Evolutionary conservation across 2,797 vertebrate species (phyloP).

Genomic region (Threskiornis aethiopicus): DNA sequence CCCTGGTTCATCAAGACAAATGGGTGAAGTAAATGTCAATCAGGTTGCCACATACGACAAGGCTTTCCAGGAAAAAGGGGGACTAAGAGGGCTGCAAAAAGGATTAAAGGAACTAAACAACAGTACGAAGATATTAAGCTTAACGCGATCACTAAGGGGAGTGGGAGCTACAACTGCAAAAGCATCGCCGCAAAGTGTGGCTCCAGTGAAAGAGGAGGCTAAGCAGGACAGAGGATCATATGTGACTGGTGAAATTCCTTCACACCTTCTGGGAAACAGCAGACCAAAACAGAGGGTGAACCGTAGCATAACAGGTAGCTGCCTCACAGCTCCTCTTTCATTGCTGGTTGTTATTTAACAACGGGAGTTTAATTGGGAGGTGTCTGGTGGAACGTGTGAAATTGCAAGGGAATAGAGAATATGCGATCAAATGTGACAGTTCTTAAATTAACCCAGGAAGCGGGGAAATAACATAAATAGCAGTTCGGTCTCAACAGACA

Average conservation of each 20-base stretch:
- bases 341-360: background rate
- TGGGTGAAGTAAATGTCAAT: background rate
- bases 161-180: background rate
- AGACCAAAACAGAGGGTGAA: background rate
- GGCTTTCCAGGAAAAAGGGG: background rate
- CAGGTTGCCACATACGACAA: background rate
- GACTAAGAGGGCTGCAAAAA: background rate
- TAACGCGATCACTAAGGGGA: background rate
- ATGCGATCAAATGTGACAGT: background rate
- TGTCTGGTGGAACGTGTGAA: background rate
- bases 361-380: background rate
- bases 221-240: background rate
- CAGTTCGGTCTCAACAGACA: background rate
- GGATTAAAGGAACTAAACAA: background rate
- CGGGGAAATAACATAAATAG: background rate
- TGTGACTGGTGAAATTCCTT: background rate
- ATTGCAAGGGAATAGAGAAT: background rate
- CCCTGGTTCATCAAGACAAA: background rate
- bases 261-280: background rate
- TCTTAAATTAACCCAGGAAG: slow-evolving; percentile 2
- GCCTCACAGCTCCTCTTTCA: background rate
- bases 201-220: background rate
- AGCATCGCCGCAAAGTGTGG: background rate
- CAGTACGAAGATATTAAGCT: background rate
- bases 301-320: background rate